These are phyloP conservation scores for Drosophila mimica DNA, from an alignment of 2,888 invertebrate genomes.

Conservation along the genomic window DNA sequence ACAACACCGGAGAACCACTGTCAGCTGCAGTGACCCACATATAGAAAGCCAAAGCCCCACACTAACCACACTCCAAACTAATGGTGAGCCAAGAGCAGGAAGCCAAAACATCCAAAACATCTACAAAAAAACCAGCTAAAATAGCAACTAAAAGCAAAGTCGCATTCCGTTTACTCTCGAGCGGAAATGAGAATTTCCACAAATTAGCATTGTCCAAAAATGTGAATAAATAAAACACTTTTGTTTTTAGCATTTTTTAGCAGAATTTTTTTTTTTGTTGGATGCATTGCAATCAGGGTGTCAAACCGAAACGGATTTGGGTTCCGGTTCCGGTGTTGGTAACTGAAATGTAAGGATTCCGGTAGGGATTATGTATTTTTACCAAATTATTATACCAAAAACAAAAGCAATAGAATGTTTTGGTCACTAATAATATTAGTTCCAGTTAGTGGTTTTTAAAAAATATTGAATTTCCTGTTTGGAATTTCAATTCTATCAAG, in stretches of 20 bases:
- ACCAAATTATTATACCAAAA: background rate
- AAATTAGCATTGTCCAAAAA: background rate
- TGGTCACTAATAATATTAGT: background rate
- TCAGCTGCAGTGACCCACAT: constrained; percentile 73
- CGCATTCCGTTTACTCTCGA: constrained; percentile 4
- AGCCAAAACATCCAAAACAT: constrained; percentile 6
- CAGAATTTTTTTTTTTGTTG: background rate
- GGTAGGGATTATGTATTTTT: background rate
- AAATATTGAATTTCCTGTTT: background rate
- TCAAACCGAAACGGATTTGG: background rate
- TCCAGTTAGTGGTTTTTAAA: background rate
- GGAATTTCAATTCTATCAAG: background rate
- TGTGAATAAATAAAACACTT: constrained; percentile 6
- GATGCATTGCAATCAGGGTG: background rate
- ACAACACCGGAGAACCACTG: background rate
- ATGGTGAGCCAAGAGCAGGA: constrained; percentile 40
- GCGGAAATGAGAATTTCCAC: constrained; percentile 10
- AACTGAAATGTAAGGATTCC: background rate
- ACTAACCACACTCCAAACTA: constrained; percentile 56
- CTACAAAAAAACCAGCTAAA: background rate
- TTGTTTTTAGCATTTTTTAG: background rate
- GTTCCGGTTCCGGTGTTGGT: background rate
- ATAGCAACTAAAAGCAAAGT: constrained; percentile 4
- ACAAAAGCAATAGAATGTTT: background rate
- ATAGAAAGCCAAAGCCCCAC: constrained; percentile 33